These are phyloP conservation scores for Xestoiulus laeticollis DNA, from an alignment of 2,888 invertebrate species.

Conservation along the genomic window DNA sequence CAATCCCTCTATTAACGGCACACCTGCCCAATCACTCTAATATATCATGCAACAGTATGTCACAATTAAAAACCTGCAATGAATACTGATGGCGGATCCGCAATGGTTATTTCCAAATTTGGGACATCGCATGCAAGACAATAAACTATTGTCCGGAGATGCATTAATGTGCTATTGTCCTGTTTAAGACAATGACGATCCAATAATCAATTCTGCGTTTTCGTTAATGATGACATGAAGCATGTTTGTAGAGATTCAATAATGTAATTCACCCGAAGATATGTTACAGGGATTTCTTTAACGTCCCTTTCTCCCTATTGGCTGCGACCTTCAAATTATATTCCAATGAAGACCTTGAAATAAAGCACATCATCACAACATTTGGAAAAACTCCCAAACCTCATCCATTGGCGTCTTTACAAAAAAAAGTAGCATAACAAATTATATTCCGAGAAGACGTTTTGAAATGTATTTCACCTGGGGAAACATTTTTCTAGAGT, in stretches of 20 bases:
- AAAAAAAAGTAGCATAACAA: background rate
- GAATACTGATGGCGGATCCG: too few relatives aligned
- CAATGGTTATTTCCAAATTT: too few relatives aligned
- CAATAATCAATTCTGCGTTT: too few relatives aligned
- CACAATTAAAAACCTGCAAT: too few relatives aligned
- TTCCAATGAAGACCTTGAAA: background rate
- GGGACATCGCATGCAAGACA: background rate
- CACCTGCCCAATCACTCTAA: too few relatives aligned
- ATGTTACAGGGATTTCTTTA: too few relatives aligned
- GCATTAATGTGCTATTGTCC: background rate
- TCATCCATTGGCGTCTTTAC: background rate
- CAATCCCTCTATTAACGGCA: too few relatives aligned
- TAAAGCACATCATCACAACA: background rate
- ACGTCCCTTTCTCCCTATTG: background rate
- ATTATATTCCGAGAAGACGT: background rate
- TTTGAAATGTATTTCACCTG: background rate
- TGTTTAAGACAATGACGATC: too few relatives aligned
- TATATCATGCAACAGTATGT: too few relatives aligned
- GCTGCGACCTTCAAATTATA: background rate
- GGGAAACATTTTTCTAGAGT: background rate
- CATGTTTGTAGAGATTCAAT: too few relatives aligned
- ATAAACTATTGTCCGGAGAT: background rate
- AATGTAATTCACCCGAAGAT: too few relatives aligned
- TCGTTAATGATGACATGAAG: background rate
- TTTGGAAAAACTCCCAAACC: background rate